Evolutionary conservation across 2,888 invertebrate genomes (phyloP).

Genomic region (Lumbricus terrestris): DNA sequence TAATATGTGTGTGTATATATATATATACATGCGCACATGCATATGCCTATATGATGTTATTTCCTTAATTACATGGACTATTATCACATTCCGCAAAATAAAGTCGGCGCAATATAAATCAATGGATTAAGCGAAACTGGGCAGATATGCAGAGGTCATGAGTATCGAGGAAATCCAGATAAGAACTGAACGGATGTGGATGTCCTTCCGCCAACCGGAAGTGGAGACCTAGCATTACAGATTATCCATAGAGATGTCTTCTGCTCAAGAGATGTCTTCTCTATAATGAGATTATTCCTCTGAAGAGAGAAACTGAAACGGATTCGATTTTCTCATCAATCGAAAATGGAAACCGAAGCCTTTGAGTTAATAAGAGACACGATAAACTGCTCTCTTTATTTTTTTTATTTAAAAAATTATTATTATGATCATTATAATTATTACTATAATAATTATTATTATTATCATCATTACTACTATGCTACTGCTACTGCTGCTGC

Average conservation of each 20-base stretch:
- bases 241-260: too few relatives aligned
- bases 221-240: background rate
- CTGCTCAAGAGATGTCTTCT: background rate
- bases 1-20: too few relatives aligned
- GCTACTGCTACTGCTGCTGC: too few relatives aligned
- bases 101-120: background rate
- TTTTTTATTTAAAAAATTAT: too few relatives aligned
- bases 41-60: too few relatives aligned
- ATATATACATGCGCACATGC: too few relatives aligned
- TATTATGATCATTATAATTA: too few relatives aligned
- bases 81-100: background rate
- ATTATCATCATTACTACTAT: too few relatives aligned
- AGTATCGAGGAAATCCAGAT: background rate
- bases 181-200: background rate
- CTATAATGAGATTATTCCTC: background rate
- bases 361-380: too few relatives aligned
- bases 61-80: too few relatives aligned
- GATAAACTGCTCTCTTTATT: too few relatives aligned
- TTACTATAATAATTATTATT: too few relatives aligned
- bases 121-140: background rate
- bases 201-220: background rate
- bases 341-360: background rate
- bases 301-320: background rate
- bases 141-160: background rate
- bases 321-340: background rate